Base-by-base conservation (phyloP, 1,140 invertebrate species). In the Hycleus cichorii region DNA sequence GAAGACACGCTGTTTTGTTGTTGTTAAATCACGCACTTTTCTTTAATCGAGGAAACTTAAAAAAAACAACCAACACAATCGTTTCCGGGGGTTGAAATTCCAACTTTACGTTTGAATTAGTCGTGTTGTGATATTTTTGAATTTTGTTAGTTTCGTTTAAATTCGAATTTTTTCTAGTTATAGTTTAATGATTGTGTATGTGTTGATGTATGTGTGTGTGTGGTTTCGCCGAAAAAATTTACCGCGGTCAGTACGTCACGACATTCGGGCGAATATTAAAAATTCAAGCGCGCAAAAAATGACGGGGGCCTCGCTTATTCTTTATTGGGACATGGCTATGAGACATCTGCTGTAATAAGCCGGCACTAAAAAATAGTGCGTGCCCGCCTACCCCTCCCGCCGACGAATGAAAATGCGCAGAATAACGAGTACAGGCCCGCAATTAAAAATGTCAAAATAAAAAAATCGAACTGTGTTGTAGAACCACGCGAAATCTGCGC, bases 301-400 rank as follows among this genome's bases (percentile, higher is more conserved):
- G 64, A 68, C 63, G 62, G 59, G 50, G 55, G 54, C 58, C 60
- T 32, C 69, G 69, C 63, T 71, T 72, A 73, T 74, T 72, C 72
- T 74, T 74, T 73, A 74, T 73, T 73, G 71, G 72, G 70, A 74
- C 72, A 74, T 74, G 66, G 72, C 70, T 70, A 73, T 74, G 72
- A 74, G 72, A 73, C 72, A 74, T 74, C 72, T 74, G 72, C 72
- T 70, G 72, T 74, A 74, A 74, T 74, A 73, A 74, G 71, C 70
- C 68, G 66, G 67, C 72, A 74, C 72, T 74, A 74, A 74, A 74
- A 74, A 74, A 74, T 74, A 74, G 72, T 74, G 69, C 68, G 72
- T 72, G 68, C 70, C 67, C 67, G 67, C 71, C 71, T 68, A 68
- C 69, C 68, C 69, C 66, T 63, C 60, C 59, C 58, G 46, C 60